Conservation (phyloP, 2,888 invertebrate species). For the Aphidoletes aphidimyza region DNA sequence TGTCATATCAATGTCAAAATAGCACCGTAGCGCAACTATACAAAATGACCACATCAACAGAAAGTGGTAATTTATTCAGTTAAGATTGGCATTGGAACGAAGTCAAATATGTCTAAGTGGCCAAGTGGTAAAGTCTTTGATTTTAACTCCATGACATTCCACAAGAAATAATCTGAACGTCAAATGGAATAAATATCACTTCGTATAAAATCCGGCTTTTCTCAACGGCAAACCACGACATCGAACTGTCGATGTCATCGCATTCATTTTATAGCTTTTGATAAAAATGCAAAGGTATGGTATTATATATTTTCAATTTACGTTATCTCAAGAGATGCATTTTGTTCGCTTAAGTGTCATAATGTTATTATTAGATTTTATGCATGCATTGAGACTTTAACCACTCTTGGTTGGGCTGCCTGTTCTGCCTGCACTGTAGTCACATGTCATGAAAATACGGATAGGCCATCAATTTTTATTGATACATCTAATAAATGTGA, state of each 20-base stretch:
- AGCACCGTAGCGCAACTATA: background rate
- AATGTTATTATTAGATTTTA: background rate
- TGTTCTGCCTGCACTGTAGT: background rate
- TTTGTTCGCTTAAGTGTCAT: slow-evolving; percentile 39
- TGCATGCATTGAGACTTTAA: background rate
- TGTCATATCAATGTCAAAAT: slow-evolving; percentile 44
- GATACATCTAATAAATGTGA: slow-evolving; percentile 42
- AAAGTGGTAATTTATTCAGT: background rate
- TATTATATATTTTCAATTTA: slow-evolving; percentile 20
- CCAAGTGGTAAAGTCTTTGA: too few relatives aligned
- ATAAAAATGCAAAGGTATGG: background rate
- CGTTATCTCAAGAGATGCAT: slow-evolving; percentile 31
- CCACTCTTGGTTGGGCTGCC: background rate
- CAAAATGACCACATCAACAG: background rate
- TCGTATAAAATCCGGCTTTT: background rate
- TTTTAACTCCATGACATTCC: too few relatives aligned
- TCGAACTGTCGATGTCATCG: too few relatives aligned
- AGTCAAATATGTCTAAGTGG: too few relatives aligned
- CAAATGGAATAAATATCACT: background rate
- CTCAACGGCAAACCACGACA: background rate
- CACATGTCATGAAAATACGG: slow-evolving; percentile 31
- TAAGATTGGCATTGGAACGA: too few relatives aligned
- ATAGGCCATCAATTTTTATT: slow-evolving; percentile 50
- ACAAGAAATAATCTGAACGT: background rate
- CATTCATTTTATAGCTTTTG: background rate